Percentiles rank a stretch among this genome's conserved stretches.
Evolutionary conservation across 2,888 invertebrate genomes (phyloP).

Genomic region (Fragum fragum): DNA sequence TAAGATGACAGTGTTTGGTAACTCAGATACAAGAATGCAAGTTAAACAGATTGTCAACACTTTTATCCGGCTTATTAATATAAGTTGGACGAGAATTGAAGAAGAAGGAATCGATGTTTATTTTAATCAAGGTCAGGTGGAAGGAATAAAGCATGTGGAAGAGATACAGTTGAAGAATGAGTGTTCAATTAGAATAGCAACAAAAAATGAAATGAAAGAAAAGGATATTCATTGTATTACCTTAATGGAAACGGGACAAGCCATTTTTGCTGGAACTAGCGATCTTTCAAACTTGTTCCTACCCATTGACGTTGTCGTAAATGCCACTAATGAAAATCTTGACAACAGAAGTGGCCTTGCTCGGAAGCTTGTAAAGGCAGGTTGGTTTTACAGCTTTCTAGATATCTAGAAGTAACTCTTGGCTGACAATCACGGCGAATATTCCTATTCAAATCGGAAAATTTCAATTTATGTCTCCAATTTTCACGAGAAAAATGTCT

Average conservation of each 20-base stretch:
- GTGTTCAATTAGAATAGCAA: slow-evolving; percentile 40
- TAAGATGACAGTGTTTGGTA: slow-evolving; percentile 21
- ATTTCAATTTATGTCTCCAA: too few relatives aligned
- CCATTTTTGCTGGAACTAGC: slow-evolving; percentile 41
- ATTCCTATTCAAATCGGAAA: too few relatives aligned
- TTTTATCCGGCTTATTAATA: slow-evolving; percentile 7
- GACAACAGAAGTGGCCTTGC: slow-evolving; percentile 26
- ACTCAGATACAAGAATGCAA: not conserved
- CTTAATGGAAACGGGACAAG: slow-evolving; percentile 47
- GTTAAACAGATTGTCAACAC: slow-evolving; percentile 25
- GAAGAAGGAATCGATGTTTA: slow-evolving; percentile 46
- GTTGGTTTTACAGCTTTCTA: slow-evolving; percentile 17
- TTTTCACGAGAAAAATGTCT: too few relatives aligned
- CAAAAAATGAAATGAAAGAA: slow-evolving; percentile 53
- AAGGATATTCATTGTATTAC: slow-evolving; percentile 37
- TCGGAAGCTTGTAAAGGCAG: slow-evolving; percentile 4
- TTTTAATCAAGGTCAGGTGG: slow-evolving; percentile 7
- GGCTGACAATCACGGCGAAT: too few relatives aligned
- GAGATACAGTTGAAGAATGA: slow-evolving; percentile 11
- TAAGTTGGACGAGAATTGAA: slow-evolving; percentile 38
- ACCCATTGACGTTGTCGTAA: slow-evolving; percentile 44
- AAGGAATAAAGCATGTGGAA: slow-evolving; percentile 1
- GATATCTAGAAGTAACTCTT: too few relatives aligned
- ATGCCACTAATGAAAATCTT: slow-evolving; percentile 33
- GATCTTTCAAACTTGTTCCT: slow-evolving; percentile 12